A percentile compares a stretch with the other conserved stretches of the same genome.
phyloP scores from a whole-genome alignment of 2,113 vertebrate genomes.

The Hypanus sabinus region DNA sequence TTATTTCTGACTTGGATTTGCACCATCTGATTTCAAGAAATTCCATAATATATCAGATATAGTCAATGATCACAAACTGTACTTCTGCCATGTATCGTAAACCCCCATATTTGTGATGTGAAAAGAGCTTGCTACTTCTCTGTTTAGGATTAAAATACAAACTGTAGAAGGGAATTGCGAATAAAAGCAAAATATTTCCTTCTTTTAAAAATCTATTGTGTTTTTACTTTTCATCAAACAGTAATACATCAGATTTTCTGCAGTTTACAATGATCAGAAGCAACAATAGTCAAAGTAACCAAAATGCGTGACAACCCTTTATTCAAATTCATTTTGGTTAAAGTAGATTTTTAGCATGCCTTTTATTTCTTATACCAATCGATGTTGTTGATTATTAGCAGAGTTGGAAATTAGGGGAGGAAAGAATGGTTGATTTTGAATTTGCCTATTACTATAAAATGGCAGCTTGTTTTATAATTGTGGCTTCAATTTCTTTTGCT shows the following conservation, averaged over 20 bases:
- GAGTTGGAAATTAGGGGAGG: background rate
- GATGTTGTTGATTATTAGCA: background rate
- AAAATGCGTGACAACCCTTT: background rate
- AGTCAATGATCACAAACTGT: background rate
- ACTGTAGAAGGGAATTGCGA: background rate
- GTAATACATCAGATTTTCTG: background rate
- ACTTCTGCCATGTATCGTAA: too few species aligned
- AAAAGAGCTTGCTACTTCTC: background rate
- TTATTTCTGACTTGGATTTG: background rate
- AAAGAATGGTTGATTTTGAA: background rate
- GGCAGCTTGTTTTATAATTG: background rate
- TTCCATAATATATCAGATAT: background rate
- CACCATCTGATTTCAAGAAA: background rate
- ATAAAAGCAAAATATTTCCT: background rate
- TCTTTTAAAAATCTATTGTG: background rate
- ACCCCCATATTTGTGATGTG: background rate
- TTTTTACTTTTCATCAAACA: background rate
- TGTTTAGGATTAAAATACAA: constrained; percentile 10
- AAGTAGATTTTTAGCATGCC: background rate
- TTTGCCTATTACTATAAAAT: background rate
- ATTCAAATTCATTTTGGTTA: background rate
- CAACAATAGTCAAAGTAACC: background rate
- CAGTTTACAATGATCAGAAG: background rate
- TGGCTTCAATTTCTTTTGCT: background rate
- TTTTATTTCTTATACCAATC: background rate